Evolutionary conservation across 1,140 invertebrate genomes (phyloP).

Genomic region (Zaprionus capensis): DNA sequence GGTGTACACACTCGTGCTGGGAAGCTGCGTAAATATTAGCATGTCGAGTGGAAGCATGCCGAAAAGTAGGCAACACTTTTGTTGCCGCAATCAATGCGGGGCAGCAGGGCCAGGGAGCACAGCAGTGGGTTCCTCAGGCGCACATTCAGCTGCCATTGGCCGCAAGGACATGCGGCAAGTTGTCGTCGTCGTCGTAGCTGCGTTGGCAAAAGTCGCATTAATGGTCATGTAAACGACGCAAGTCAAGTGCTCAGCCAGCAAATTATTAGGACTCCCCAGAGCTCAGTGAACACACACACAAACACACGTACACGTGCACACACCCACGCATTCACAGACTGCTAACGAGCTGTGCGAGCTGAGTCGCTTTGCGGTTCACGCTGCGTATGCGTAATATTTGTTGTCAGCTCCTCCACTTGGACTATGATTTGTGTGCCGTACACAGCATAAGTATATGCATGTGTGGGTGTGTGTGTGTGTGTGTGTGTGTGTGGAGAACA

Average conservation of each 20-base stretch:
- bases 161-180: conserved; percentile 17
- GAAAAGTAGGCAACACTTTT: conserved; percentile 56
- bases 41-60: conserved; percentile 22
- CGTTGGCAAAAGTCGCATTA: conserved; percentile 76
- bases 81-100: conserved; percentile 50
- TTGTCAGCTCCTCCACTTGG: conserved; percentile 24
- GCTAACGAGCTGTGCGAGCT: conserved; percentile 40
- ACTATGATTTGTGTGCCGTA: conserved; percentile 10
- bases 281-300: conserved; percentile 15
- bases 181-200: conserved; percentile 21
- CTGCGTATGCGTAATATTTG: conserved; percentile 49
- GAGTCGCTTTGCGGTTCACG: conserved; percentile 34
- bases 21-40: conserved; percentile 35
- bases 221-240: conserved; percentile 73
- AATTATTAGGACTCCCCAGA: conserved; percentile 62
- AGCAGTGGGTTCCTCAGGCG: conserved; percentile 29
- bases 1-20: neutral
- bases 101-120: conserved; percentile 7
- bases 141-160: conserved; percentile 27
- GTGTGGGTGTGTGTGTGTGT: neutral
- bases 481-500: neutral
- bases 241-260: conserved; percentile 67
- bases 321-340: neutral
- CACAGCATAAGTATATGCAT: conserved; percentile 8
- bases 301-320: neutral